Evolutionary conservation across 2,113 vertebrate genomes (phyloP).

Genomic region (Cololabis saira): DNA sequence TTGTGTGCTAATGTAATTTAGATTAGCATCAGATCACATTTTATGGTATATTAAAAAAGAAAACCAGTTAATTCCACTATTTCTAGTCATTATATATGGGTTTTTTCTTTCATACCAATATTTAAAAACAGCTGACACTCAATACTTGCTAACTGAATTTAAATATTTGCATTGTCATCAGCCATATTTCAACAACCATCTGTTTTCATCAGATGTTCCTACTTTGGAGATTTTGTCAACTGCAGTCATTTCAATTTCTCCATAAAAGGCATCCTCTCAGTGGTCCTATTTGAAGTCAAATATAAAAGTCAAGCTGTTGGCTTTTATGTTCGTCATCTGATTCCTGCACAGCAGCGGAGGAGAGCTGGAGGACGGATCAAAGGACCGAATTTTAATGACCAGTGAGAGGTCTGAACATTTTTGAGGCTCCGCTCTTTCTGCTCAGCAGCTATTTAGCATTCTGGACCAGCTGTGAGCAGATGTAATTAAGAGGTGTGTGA

Average conservation of each 20-base stretch:
- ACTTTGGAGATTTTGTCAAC: slow-evolving; percentile 31
- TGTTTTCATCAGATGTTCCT: slow-evolving; percentile 23
- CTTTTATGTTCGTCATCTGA: slow-evolving; percentile 62
- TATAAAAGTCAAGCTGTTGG: slow-evolving; percentile 51
- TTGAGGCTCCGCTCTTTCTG: slow-evolving; percentile 47
- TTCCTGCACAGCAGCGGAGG: slow-evolving; percentile 48
- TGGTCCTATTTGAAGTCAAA: slow-evolving; percentile 44
- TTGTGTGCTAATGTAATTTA: too few species aligned
- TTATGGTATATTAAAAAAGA: too few species aligned
- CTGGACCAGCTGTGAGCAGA: slow-evolving; percentile 55
- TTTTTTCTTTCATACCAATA: neutral
- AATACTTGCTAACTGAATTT: neutral
- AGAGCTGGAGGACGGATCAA: slow-evolving; percentile 63
- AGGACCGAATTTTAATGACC: slow-evolving; percentile 73
- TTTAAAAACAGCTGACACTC: neutral
- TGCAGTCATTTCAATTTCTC: slow-evolving; percentile 13
- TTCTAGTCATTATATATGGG: too few species aligned
- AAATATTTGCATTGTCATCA: slow-evolving; percentile 6
- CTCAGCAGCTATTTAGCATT: slow-evolving; percentile 69
- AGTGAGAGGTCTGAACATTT: slow-evolving; percentile 44
- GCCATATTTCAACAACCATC: neutral
- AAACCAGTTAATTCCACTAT: too few species aligned
- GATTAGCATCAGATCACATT: too few species aligned
- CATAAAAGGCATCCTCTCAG: slow-evolving; percentile 32
- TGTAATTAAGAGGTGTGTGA: slow-evolving; percentile 71